Evolutionary conservation across 2,797 vertebrate species (phyloP).

Genomic region (Galago senegalensis): DNA sequence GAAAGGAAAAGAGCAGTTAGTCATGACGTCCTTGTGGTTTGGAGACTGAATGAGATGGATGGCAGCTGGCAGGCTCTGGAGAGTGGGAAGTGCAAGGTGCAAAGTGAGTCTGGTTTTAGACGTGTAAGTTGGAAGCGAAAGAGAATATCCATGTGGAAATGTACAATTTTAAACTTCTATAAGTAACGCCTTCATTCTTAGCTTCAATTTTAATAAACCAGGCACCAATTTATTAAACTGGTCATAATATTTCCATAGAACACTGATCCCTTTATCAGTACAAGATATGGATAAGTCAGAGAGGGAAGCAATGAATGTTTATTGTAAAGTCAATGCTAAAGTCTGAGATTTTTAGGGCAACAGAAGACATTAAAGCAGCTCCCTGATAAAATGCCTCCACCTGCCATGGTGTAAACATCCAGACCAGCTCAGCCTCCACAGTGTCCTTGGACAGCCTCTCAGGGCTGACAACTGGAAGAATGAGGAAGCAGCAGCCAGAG

Average conservation of each 20-base stretch:
- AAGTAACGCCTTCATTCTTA: background rate
- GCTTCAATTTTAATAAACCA: background rate
- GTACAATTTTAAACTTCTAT: background rate
- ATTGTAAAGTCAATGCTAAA: background rate
- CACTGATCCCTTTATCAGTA: background rate
- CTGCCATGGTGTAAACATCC: background rate
- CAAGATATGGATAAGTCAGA: background rate
- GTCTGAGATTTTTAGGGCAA: constrained; percentile 25
- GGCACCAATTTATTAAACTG: background rate
- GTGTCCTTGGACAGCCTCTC: background rate
- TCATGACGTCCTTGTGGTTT: background rate
- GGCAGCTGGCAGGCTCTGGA: background rate
- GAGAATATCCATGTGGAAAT: background rate
- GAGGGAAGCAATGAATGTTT: background rate
- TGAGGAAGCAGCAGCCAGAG: background rate
- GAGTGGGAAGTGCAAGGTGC: background rate
- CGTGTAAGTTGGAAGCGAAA: background rate
- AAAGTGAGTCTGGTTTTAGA: constrained; percentile 9
- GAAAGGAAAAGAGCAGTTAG: background rate
- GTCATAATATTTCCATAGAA: constrained; percentile 8
- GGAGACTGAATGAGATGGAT: background rate
- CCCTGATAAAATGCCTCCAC: background rate
- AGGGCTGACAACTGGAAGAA: background rate
- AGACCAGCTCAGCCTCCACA: background rate
- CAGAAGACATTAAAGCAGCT: background rate